phyloP scores from a whole-genome alignment of 2,888 invertebrate species.

The Drosophila acutilabella region DNA sequence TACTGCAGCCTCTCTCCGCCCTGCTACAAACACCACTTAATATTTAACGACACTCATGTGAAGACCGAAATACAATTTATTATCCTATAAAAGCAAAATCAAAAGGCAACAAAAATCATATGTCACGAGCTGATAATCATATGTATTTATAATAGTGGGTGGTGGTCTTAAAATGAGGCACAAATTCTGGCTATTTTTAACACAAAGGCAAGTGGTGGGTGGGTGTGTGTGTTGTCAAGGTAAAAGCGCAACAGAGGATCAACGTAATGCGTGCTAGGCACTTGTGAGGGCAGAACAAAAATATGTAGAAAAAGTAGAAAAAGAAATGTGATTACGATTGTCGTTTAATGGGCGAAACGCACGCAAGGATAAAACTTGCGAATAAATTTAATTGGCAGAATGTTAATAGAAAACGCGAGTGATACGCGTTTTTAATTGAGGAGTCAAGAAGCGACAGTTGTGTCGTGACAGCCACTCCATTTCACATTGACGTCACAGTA shows the following conservation, averaged over 20 bases:
- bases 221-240: conserved; percentile 38
- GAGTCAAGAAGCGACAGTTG: conserved; percentile 18
- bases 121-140: conserved; percentile 25
- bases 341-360: conserved; percentile 39
- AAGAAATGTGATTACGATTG: conserved; percentile 35
- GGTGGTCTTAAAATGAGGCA: background rate
- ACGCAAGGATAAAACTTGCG: conserved; percentile 63
- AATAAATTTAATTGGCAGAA: conserved; percentile 65
- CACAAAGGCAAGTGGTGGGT: background rate
- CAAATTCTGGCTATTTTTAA: conserved; percentile 20
- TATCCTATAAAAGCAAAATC: conserved; percentile 28
- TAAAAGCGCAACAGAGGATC: conserved; percentile 52
- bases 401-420: conserved; percentile 54
- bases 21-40: no score
- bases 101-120: conserved; percentile 21
- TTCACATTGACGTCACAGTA: conserved; percentile 46
- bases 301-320: background rate
- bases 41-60: conserved; percentile 21
- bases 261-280: conserved; percentile 71
- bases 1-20: no score
- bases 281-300: conserved; percentile 43
- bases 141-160: conserved; percentile 22
- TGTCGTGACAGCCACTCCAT: conserved; percentile 26
- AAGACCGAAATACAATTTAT: conserved; percentile 34
- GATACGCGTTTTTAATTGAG: conserved; percentile 72